Evolutionary conservation across 2,797 vertebrate genomes (phyloP), one percentile per base, ranked within the genome.

Genomic region (Sebastes glaucus): DNA sequence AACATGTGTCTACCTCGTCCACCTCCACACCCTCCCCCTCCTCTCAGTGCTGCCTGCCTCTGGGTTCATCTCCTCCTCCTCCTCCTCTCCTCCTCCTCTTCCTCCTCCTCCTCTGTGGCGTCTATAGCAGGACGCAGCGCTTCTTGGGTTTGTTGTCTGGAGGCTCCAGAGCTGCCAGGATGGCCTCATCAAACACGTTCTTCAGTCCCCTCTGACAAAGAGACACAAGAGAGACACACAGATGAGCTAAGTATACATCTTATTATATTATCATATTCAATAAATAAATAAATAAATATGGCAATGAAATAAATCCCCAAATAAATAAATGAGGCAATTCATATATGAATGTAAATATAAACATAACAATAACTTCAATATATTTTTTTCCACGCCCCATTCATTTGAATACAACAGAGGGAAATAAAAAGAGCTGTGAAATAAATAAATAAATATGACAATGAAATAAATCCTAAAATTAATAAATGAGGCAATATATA

Each of bases 121-220:
- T 92, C 87, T 95, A 95, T 87, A 96, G 87, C 78, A 96, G 88
- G 77, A 89, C 1, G 62, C 95, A 96, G 77, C 87, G 92, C 62
- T 93, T 95, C 89, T 95, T 96, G 85, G 93, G 91, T 84, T 95
- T 96, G 86, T 80, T 94, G 83, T 95, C 94, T 0, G 95, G 95
- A 73, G 95, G 95, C 83, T 95, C 95, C 90, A 96, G 89, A 18
- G 95, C 95, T 1, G 95, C 95, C 68, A 96, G 79, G 88, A 96
- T 95, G 80, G 95, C 95, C 87, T 96, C 95, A 3, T 96, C 95
- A 20, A 96, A 96, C 65, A 96, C 95, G 18, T 96, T 96, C 90
- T 96, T 95, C 88, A 96, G 86, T 55, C 95, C 95, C 59, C 94
- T 82, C 95, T 96, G 80, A 63, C n/a, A n/a, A 63, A 13, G 4